Evolutionary conservation across 64 coral and sea anemone genomes (phyloP).

Genomic region (Cladopsammia gracilis): DNA sequence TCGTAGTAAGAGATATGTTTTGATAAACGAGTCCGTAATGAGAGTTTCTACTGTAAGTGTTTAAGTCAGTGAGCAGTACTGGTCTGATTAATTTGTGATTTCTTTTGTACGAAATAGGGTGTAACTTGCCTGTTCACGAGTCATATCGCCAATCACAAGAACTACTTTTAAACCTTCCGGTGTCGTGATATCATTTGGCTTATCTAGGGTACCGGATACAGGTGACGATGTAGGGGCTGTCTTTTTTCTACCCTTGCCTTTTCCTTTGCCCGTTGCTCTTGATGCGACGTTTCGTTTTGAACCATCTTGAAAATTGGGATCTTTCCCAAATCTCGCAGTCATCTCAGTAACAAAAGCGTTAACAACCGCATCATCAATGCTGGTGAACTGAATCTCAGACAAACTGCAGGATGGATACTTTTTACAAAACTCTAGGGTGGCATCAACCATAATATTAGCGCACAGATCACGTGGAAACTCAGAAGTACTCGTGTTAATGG

Average conservation of each 20-base stretch:
- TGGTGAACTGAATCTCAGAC: slow-evolving; percentile 51
- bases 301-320: not conserved
- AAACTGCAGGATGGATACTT: not conserved
- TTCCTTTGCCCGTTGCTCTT: not conserved
- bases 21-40: too few species aligned
- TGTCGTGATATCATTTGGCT: not conserved
- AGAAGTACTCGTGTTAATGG: slow-evolving; percentile 33
- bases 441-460: slow-evolving; percentile 36
- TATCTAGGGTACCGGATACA: not conserved
- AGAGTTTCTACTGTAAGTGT: too few species aligned
- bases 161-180: not conserved
- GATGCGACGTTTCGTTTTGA: not conserved
- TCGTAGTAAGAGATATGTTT: too few species aligned
- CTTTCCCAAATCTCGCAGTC: not conserved
- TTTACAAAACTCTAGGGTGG: slow-evolving; percentile 1
- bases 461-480: slow-evolving; percentile 34
- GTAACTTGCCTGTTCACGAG: slow-evolving; percentile 11
- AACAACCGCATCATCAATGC: not conserved
- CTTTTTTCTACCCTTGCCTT: not conserved
- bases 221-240: not conserved
- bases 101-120: too few species aligned
- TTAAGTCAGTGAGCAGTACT: too few species aligned
- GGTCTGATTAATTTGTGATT: too few species aligned
- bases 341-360: slow-evolving; percentile 23
- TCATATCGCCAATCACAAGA: slow-evolving; percentile 22